A percentile compares a stretch with the other conserved stretches of the same genome.
Conservation (phyloP, 2,797 vertebrate genomes). For the Cossypha niveicapilla region DNA sequence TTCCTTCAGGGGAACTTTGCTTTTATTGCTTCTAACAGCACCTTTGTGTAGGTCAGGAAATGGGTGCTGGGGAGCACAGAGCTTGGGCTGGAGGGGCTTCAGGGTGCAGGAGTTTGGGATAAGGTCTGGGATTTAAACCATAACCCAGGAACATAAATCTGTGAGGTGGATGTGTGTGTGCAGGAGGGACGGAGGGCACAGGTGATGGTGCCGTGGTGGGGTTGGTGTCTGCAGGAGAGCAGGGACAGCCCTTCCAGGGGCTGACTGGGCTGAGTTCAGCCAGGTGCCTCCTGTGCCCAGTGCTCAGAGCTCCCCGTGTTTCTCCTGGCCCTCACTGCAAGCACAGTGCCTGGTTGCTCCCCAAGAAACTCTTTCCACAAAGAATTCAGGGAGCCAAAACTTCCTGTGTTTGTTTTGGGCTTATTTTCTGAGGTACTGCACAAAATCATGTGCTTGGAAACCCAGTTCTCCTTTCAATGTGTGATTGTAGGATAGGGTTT, state of each 20-base stretch:
- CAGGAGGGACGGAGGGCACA: neutral
- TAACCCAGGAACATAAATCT: fast-evolving
- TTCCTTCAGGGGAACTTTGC: neutral
- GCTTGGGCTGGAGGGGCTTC: neutral
- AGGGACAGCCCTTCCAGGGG: neutral
- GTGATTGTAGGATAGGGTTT: neutral
- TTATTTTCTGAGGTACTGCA: neutral
- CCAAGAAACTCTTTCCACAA: neutral
- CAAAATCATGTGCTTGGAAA: neutral
- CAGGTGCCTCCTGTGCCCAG: neutral
- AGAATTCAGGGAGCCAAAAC: neutral
- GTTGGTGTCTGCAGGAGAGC: neutral
- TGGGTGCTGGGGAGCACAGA: neutral
- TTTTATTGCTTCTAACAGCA: neutral
- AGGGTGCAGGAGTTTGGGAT: neutral
- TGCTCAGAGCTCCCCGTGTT: fast-evolving
- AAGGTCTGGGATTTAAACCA: neutral
- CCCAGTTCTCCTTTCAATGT: neutral
- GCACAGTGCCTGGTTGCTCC: neutral
- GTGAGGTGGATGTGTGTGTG: fast-evolving
- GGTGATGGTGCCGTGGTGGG: neutral
- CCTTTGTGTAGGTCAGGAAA: fast-evolving
- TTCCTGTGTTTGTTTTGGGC: neutral
- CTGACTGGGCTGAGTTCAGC: neutral
- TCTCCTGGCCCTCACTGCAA: neutral